Percentiles rank a stretch among this genome's conserved stretches.
phyloP scores from a whole-genome alignment of 2,113 vertebrate genomes.

The Zapus hudsonius region DNA sequence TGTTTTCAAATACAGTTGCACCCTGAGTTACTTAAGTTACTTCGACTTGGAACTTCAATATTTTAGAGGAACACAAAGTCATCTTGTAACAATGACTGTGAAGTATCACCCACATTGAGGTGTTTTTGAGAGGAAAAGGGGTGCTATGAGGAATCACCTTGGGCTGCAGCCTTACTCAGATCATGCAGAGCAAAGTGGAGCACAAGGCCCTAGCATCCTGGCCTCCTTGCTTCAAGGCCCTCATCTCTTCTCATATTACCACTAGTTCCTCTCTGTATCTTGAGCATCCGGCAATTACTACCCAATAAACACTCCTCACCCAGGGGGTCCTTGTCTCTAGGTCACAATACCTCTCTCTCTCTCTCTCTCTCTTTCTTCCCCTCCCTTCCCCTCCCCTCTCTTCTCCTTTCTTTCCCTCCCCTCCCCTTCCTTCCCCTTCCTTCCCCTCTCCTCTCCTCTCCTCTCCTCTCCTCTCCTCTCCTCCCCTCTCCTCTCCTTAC shows the following conservation, averaged over 20 bases:
- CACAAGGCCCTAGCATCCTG: background rate
- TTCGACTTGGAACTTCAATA: background rate
- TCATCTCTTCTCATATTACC: background rate
- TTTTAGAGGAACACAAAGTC: background rate
- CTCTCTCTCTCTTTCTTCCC: background rate
- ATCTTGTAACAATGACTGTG: background rate
- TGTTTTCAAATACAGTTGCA: background rate
- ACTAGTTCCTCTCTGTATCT: background rate
- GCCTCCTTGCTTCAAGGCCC: background rate
- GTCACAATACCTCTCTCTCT: background rate
- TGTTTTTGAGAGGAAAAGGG: background rate
- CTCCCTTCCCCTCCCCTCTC: too few species aligned
- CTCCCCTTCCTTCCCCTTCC: too few species aligned
- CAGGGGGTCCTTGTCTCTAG: background rate
- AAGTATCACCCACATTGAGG: background rate
- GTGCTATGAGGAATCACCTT: background rate
- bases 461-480: too few species aligned
- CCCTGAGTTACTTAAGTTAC: background rate
- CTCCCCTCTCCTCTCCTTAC: too few species aligned
- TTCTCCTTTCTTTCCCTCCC: too few species aligned
- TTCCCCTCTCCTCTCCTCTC: too few species aligned
- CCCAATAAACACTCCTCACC: background rate
- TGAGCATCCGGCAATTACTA: background rate
- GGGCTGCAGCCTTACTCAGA: background rate
- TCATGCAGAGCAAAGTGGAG: background rate